phyloP scores from a whole-genome alignment of 2,113 vertebrate species.

The Amblyornis subalaris region DNA sequence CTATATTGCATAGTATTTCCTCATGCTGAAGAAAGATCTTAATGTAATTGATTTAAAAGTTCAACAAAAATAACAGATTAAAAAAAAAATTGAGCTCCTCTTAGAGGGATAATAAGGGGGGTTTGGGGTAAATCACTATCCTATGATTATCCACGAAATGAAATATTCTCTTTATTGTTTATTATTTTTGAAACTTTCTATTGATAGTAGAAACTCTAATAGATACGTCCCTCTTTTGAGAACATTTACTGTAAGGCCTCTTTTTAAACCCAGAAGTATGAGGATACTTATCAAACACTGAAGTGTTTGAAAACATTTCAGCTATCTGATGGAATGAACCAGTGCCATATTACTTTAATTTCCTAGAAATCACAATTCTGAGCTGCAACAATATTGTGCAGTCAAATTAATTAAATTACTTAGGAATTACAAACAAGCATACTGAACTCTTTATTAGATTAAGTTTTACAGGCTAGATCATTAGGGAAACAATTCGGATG shows the following conservation, averaged over 20 bases:
- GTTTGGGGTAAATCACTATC: not conserved
- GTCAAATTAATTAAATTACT: conserved; percentile 25
- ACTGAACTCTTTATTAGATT: not conserved
- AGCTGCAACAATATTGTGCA: not conserved
- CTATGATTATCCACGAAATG: not conserved
- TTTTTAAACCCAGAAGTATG: not conserved
- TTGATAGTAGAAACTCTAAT: not conserved
- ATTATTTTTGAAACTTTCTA: not conserved
- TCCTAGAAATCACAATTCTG: not conserved
- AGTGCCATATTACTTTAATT: not conserved
- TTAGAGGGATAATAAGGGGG: not conserved
- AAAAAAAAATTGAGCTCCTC: not conserved
- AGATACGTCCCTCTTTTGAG: not conserved
- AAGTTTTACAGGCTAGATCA: not conserved
- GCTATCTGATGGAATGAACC: not conserved
- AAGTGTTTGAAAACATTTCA: not conserved
- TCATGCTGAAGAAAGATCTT: not conserved
- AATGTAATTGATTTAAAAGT: not conserved
- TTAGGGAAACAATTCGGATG: not conserved
- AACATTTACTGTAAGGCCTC: not conserved
- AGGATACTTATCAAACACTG: not conserved
- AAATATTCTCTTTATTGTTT: not conserved
- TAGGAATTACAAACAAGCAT: not conserved
- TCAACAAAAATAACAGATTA: not conserved
- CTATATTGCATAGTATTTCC: not conserved